phyloP scores from a whole-genome alignment of 2,888 invertebrate genomes.

The Oxyteleia sp. region DNA sequence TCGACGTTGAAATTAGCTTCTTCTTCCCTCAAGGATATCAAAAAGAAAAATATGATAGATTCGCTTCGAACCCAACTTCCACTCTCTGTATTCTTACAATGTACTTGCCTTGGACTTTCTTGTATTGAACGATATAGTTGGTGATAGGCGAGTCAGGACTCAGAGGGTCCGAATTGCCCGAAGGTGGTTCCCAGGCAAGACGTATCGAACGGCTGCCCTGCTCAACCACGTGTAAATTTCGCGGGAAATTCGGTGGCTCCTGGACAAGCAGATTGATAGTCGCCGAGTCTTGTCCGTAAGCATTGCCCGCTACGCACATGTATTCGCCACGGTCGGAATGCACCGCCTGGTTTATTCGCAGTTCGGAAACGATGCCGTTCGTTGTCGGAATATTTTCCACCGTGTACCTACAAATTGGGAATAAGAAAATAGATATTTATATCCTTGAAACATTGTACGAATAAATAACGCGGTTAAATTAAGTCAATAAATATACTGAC shows the following conservation, averaged over 20 bases:
- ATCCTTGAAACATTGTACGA: too few species aligned
- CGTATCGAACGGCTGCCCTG: slow-evolving; percentile 89
- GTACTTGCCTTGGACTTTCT: slow-evolving; percentile 89
- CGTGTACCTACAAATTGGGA: slow-evolving; percentile 79
- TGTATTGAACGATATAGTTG: slow-evolving; percentile 89
- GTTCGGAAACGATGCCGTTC: slow-evolving; percentile 88
- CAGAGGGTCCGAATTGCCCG: slow-evolving; percentile 87
- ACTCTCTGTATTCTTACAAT: too few species aligned
- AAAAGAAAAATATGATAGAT: too few species aligned
- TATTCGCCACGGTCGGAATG: slow-evolving; percentile 89
- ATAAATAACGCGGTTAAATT: too few species aligned
- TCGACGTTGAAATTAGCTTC: too few species aligned
- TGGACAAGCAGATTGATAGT: slow-evolving; percentile 88
- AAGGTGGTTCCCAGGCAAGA: slow-evolving; percentile 89
- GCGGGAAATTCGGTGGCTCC: slow-evolving; percentile 90
- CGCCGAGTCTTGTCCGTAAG: slow-evolving; percentile 90
- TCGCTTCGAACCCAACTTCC: too few species aligned
- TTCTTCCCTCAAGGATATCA: too few species aligned
- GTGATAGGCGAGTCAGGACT: slow-evolving; percentile 88
- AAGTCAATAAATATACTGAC: too few species aligned
- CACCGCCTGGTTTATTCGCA: slow-evolving; percentile 89
- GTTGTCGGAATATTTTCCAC: slow-evolving; percentile 85
- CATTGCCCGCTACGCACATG: slow-evolving; percentile 90
- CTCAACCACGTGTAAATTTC: slow-evolving; percentile 89
- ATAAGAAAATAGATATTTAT: neutral